Evolutionary conservation across 2,113 vertebrate genomes (phyloP).

Genomic region (Laticauda laticaudata): DNA sequence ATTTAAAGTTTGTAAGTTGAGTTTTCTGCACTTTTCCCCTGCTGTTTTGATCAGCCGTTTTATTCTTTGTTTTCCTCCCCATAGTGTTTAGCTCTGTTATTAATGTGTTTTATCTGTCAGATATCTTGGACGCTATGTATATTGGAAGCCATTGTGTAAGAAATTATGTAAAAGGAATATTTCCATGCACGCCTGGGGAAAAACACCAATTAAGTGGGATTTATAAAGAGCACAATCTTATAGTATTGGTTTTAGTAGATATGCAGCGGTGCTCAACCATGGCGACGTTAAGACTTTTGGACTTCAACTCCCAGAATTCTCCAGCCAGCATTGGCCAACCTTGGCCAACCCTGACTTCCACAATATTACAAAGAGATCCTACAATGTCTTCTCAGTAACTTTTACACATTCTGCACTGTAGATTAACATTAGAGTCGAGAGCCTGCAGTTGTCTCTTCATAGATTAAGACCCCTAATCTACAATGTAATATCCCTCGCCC

Average conservation of each 20-base stretch:
- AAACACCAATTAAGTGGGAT: neutral
- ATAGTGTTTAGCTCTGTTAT: neutral
- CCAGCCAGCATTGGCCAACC: neutral
- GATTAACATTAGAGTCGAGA: neutral
- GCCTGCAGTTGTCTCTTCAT: neutral
- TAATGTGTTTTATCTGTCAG: neutral
- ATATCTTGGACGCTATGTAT: neutral
- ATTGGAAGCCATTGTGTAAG: neutral
- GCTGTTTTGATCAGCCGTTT: neutral
- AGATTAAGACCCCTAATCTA: neutral
- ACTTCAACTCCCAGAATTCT: no score
- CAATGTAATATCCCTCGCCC: neutral
- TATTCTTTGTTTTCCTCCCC: no score
- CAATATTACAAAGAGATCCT: no score
- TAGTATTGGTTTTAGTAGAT: neutral
- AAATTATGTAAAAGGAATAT: neutral
- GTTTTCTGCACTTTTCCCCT: neutral
- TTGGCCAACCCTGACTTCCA: neutral
- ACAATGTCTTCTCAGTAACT: neutral
- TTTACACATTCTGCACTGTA: neutral
- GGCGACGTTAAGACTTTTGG: no score
- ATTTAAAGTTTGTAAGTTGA: neutral
- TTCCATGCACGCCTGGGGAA: neutral
- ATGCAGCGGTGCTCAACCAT: no score
- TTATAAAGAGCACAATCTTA: neutral